Percentiles rank a stretch among this genome's conserved stretches.
These are phyloP conservation scores for Pyrgus malvae DNA, from an alignment of 2,888 invertebrate genomes.

Conservation along the genomic window DNA sequence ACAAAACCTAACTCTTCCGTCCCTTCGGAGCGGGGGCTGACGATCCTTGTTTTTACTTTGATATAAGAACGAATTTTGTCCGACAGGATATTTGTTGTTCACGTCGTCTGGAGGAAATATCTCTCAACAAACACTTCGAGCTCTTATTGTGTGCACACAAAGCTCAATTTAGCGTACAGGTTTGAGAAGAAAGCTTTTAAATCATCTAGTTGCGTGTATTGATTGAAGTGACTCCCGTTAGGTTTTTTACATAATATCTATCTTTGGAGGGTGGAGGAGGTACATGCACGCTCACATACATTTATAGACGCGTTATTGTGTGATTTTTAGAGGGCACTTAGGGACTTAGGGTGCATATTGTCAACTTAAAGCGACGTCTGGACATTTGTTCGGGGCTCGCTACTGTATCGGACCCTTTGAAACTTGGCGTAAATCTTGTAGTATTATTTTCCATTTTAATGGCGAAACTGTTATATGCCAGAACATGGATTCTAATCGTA, in stretches of 20 bases:
- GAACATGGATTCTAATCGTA: too few relatives aligned
- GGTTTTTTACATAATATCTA: constrained; percentile 80
- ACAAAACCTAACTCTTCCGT: constrained; percentile 77
- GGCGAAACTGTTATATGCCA: too few relatives aligned
- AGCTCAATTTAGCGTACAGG: constrained; percentile 44
- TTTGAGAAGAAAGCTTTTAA: constrained; percentile 67
- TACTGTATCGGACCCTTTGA: background rate
- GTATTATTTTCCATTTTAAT: too few relatives aligned
- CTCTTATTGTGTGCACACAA: constrained; percentile 44
- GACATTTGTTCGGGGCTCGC: constrained; percentile 7
- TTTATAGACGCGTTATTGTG: constrained; percentile 30
- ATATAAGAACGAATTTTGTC: constrained; percentile 58
- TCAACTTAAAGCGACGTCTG: constrained; percentile 18
- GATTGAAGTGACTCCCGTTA: constrained; percentile 80
- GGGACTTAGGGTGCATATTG: constrained; percentile 25
- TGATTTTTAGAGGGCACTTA: constrained; percentile 27
- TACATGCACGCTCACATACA: constrained; percentile 47
- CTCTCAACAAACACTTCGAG: constrained; percentile 37
- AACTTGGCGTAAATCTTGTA: too few relatives aligned
- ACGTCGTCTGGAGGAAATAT: constrained; percentile 63
- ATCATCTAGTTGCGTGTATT: constrained; percentile 78
- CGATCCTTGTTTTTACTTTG: constrained; percentile 48
- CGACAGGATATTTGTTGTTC: constrained; percentile 63
- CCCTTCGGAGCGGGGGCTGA: constrained; percentile 47
- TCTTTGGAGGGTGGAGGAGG: constrained; percentile 65